Conservation (phyloP, 2,113 vertebrate species). For the Poeciliopsis prolifica region DNA sequence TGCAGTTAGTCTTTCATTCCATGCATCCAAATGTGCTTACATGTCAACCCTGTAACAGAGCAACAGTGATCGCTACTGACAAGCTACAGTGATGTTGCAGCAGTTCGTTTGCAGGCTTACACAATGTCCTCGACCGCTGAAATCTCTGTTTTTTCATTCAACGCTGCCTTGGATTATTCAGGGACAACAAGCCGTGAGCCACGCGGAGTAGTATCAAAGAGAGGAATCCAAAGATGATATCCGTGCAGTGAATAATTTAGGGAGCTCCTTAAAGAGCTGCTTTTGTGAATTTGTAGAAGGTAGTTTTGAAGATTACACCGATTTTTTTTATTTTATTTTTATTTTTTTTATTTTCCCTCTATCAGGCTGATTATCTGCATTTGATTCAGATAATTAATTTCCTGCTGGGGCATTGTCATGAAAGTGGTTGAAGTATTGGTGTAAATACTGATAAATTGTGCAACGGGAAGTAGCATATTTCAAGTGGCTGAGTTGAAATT, state of each 20-base stretch:
- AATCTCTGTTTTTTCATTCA: constrained; percentile 29
- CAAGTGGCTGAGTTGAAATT: background rate
- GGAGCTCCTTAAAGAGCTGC: constrained; percentile 12
- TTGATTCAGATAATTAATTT: background rate
- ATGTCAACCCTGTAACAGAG: constrained; percentile 51
- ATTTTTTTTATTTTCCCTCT: background rate
- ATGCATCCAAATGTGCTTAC: constrained; percentile 66
- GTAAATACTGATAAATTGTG: constrained; percentile 10
- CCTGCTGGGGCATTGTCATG: background rate
- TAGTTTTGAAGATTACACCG: constrained; percentile 12
- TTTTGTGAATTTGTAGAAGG: constrained; percentile 31
- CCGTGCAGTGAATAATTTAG: constrained; percentile 47
- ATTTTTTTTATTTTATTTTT: background rate
- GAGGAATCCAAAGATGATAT: constrained; percentile 24
- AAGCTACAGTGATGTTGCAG: constrained; percentile 66
- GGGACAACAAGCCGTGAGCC: constrained; percentile 39
- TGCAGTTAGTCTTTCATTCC: constrained; percentile 56
- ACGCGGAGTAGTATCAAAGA: constrained; percentile 10
- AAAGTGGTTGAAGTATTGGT: background rate
- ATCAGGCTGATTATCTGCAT: background rate
- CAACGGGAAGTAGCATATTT: background rate
- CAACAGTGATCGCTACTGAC: constrained; percentile 71
- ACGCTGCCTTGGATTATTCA: constrained; percentile 51
- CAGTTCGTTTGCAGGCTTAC: constrained; percentile 54
- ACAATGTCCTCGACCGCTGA: constrained; percentile 50